Conservation (phyloP, 2,113 vertebrate species). For the Pituophis catenifer region DNA sequence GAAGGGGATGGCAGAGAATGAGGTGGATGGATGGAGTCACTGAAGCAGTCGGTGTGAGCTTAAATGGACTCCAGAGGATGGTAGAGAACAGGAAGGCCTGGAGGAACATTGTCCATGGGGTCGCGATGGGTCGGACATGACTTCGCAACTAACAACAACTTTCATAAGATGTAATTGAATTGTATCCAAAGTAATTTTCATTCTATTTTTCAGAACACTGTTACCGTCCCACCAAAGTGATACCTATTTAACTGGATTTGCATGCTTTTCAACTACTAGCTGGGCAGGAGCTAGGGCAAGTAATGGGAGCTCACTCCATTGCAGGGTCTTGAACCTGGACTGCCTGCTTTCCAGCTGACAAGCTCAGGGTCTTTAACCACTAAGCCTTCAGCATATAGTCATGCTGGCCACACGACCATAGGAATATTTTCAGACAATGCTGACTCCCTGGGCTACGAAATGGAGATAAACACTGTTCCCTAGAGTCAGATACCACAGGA, state of each 20-base stretch:
- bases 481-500: neutral
- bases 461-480: neutral
- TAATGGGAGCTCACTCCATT: neutral
- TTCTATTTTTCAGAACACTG: neutral
- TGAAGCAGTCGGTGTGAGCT: too few relatives aligned
- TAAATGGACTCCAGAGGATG: too few relatives aligned
- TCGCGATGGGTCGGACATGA: too few relatives aligned
- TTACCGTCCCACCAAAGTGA: neutral
- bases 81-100: too few relatives aligned
- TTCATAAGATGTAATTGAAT: neutral
- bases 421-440: neutral
- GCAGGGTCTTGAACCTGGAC: neutral
- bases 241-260: neutral
- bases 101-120: too few relatives aligned
- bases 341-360: neutral
- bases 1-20: too few relatives aligned
- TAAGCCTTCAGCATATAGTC: neutral
- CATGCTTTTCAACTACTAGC: neutral
- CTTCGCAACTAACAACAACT: too few relatives aligned
- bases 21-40: too few relatives aligned
- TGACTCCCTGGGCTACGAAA: too few relatives aligned
- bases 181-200: neutral
- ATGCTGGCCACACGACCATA: neutral
- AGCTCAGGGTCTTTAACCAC: neutral
- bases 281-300: neutral